Evolutionary conservation across 2,888 invertebrate genomes (phyloP).

Genomic region (Syrista parreyssii): DNA sequence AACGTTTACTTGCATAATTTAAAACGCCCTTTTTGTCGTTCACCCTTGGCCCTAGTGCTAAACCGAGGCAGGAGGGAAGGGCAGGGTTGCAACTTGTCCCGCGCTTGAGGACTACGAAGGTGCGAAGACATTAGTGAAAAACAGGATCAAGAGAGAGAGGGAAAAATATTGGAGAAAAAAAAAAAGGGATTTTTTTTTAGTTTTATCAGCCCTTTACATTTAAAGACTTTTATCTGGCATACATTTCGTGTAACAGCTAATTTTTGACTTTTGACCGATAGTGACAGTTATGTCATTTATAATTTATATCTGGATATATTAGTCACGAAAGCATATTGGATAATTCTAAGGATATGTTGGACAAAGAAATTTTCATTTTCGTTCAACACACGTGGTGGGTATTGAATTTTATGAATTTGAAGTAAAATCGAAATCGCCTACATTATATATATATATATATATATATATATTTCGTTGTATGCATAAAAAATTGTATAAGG

Average conservation of each 20-base stretch:
- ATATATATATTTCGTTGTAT: neutral
- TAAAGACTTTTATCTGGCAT: neutral
- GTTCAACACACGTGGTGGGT: neutral
- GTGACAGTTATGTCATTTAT: neutral
- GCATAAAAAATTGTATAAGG: neutral
- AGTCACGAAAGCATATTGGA: neutral
- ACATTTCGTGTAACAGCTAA: neutral
- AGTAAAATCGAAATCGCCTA: neutral
- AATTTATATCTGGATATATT: neutral
- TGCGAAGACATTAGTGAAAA: constrained; percentile 55
- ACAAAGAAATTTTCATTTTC: neutral
- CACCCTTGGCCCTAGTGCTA: constrained; percentile 16
- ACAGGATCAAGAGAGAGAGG: constrained; percentile 22
- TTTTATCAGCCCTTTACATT: neutral
- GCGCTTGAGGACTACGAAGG: constrained; percentile 27
- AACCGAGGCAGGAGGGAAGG: constrained; percentile 13
- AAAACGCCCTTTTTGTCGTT: constrained; percentile 41
- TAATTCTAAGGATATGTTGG: neutral
- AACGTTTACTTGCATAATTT: constrained; percentile 58
- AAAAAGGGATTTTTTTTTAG: neutral
- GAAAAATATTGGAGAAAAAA: neutral
- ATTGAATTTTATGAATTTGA: neutral
- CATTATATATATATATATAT: neutral
- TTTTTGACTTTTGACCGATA: neutral
- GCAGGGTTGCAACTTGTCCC: constrained; percentile 36